Evolutionary conservation across 2,113 vertebrate genomes (phyloP).

Genomic region (Piprites chloris): DNA sequence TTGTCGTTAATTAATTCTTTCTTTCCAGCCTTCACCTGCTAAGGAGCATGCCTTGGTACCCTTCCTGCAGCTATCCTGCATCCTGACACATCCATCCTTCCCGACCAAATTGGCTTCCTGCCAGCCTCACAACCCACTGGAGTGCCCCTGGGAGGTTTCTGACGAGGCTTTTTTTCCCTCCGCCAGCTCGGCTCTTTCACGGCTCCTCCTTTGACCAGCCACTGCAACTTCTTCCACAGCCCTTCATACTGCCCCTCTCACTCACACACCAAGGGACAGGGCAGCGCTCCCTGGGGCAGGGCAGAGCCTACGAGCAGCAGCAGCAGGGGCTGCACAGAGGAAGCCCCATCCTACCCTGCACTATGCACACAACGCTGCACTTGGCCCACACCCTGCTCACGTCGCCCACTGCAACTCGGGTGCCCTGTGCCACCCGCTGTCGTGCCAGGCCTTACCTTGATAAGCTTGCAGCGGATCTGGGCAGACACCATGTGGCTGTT

Average conservation of each 20-base stretch:
- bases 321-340: background rate
- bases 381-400: fast-evolving
- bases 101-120: background rate
- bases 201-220: background rate
- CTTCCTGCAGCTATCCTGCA: background rate
- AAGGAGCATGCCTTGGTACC: background rate
- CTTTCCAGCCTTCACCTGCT: background rate
- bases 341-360: fast-evolving
- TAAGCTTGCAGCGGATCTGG: conserved; percentile 98
- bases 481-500: conserved; percentile 99
- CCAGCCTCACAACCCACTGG: background rate
- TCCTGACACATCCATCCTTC: background rate
- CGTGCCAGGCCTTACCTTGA: conserved; percentile 82
- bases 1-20: background rate
- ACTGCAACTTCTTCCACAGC: fast-evolving
- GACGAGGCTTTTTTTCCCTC: fast-evolving
- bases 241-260: fast-evolving
- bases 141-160: background rate
- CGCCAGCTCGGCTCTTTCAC: fast-evolving
- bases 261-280: background rate
- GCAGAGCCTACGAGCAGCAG: background rate
- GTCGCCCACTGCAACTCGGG: fast-evolving
- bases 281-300: background rate
- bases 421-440: fast-evolving
- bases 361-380: fast-evolving